Base-by-base conservation (phyloP, 2,113 vertebrate genomes). In the Corvus moneduloides region DNA sequence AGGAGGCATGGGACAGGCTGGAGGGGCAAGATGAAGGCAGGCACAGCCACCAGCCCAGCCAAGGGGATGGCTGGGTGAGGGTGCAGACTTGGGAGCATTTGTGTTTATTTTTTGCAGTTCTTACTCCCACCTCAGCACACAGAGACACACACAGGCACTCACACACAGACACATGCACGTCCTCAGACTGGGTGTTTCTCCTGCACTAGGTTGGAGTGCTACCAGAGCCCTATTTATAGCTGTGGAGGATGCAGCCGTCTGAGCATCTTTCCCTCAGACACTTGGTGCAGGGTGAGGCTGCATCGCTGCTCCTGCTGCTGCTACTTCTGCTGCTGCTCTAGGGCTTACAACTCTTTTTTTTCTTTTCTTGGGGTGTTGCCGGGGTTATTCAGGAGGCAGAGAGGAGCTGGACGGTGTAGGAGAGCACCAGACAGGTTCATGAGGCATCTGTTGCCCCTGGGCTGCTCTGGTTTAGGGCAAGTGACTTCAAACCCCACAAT, bases 41-140 rank as follows among this genome's bases (percentile, higher is more conserved):
- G 58, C 41, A 84, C 22, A 73, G 56, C 56, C 48, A 74, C 19
- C 37, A 87, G 66, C 79, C 76, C 6, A 12, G 62, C 35, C 28
- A 41, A 51, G 28, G 32, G 32, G 18, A 27, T 5, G 15, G 41
- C 28, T 39, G 69, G 44, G 24, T 1, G 3, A 85, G 14, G 71
- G 18, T 1, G 1, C 0, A 3, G 54, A 43, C 33, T 0, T 3
- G 58, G 80, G n/a, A 87, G 27, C 3, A 7, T 71, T 89, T 92
- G 35, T 89, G 26, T 79, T 91, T 87, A 46, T 32, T 87, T 76
- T 80, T 44, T 89, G 54, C 72, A 20, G 27, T 95, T 97, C 75
- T 90, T 85, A 5, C 48, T 55, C 67, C 33, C 28, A 77, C 35
- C 51, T 52, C 66, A 66, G 24, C 49, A 75, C 3, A 37, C 39